Evolutionary conservation across 2,888 invertebrate genomes (phyloP).

Genomic region (Congeria kusceri): DNA sequence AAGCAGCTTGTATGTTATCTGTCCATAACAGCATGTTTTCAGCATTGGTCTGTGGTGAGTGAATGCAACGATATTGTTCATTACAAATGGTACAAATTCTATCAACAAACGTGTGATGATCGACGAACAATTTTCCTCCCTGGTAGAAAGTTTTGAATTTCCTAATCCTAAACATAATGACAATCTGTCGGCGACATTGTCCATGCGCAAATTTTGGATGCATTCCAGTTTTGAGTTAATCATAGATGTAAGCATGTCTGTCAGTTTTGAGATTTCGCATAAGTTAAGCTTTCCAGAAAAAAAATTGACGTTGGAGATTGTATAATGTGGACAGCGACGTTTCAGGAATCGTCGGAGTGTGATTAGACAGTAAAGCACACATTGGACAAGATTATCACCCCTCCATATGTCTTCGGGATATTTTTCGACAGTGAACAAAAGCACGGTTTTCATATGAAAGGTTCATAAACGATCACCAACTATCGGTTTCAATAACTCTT

Average conservation of each 20-base stretch:
- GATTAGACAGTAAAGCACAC: neutral
- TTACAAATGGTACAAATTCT: no score
- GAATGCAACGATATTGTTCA: no score
- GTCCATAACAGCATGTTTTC: no score
- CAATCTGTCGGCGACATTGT: neutral
- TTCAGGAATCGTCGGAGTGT: constrained; percentile 4
- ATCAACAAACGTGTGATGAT: no score
- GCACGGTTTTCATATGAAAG: neutral
- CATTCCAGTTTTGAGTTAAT: neutral
- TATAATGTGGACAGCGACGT: neutral
- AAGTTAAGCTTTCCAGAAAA: neutral
- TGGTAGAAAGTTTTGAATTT: neutral
- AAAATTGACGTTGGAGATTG: neutral
- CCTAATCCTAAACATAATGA: neutral
- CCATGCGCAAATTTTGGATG: neutral
- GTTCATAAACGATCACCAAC: constrained; percentile 3
- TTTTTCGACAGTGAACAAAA: neutral
- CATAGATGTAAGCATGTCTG: neutral
- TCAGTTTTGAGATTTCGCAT: neutral
- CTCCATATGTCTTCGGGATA: constrained; percentile 1
- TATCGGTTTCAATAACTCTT: neutral
- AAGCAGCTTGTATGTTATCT: no score
- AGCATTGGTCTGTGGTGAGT: no score
- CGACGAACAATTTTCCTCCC: no score
- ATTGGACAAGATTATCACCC: neutral